Base-by-base conservation (phyloP, 2,888 invertebrate genomes). In the Cyrtodaria siliqua region DNA sequence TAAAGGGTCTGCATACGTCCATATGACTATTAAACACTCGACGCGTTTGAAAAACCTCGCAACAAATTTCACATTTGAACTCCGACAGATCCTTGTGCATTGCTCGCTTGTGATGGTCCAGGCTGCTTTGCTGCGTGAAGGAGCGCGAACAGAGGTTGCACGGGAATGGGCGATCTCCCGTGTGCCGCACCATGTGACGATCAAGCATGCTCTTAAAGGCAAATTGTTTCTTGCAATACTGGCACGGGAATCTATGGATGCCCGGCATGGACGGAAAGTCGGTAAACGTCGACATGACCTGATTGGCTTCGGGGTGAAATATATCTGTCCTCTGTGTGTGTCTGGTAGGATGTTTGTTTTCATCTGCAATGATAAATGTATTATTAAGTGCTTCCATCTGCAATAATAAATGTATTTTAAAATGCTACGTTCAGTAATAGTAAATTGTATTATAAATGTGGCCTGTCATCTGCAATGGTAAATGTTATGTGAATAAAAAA, bases 171-270 rank as follows among this genome's bases (percentile, higher is more conserved):
- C 20, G 16, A 16, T 44, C 20, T 6, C 44, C 44, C 9, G 44
- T 44, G 44, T 44, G 44, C n/a, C 44, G 44, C 16, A 44, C 44
- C 44, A 44, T 44, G 44, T 44, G 44, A 20, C 44, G 44, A 6
- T 44, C 44, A 6, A 44, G n/a, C 44, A 44, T 44, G 44, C 44
- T 44, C 44, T 44, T 44, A 16, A 44, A 44, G 4, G n/a, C 16
- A 20, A 44, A 44, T 16, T 18, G n/a, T 20, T 44, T 44, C 4
- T 44, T 20, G n/a, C 44, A 44, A 20, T 18, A 44, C 20, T 4
- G 6, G 20, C 44, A 44, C 6, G 44, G 44, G 44, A 18, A 44
- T 9, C 44, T 44, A 12, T 12, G 4, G 33, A 33, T 33, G 4
- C 4, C 12, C 6, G 33, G 33, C n/a, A n/a, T n/a, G n/a, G n/a